These are phyloP conservation scores for Scyliorhinus canicula DNA, from an alignment of 2,797 vertebrate genomes.

Conservation along the genomic window DNA sequence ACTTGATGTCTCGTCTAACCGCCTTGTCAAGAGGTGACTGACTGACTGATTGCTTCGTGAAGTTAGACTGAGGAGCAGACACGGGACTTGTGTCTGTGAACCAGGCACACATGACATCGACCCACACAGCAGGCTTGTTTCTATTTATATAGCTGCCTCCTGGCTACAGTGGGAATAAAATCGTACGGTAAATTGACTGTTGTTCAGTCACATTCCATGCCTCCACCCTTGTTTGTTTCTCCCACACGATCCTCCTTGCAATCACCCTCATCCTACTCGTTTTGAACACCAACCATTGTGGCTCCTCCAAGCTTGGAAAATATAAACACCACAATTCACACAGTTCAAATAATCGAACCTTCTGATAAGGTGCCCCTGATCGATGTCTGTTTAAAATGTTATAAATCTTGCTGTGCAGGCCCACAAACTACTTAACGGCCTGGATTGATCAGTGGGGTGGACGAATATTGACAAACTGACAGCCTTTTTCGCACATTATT, in stretches of 20 bases:
- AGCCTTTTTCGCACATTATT: not conserved
- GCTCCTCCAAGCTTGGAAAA: not conserved
- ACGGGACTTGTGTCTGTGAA: no score
- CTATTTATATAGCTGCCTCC: not conserved
- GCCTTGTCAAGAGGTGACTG: not conserved
- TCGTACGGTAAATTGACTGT: not conserved
- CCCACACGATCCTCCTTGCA: not conserved
- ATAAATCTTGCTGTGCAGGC: not conserved
- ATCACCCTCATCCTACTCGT: not conserved
- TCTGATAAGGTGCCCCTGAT: not conserved
- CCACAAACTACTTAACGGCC: not conserved
- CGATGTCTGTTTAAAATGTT: not conserved
- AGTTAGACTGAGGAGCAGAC: not conserved
- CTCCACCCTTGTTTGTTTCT: not conserved
- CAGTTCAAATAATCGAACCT: not conserved
- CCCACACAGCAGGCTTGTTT: not conserved
- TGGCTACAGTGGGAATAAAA: not conserved
- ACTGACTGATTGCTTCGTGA: not conserved
- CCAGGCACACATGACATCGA: not conserved
- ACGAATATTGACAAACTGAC: slow-evolving; percentile 32
- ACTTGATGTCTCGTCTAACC: not conserved
- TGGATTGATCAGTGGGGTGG: not conserved
- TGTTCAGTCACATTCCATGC: not conserved
- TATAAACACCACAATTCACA: not conserved
- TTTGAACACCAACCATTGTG: not conserved